Evolutionary conservation across 2,797 vertebrate genomes (phyloP), one percentile per base, ranked within the genome.

Genomic region (Pitangus sulphuratus): DNA sequence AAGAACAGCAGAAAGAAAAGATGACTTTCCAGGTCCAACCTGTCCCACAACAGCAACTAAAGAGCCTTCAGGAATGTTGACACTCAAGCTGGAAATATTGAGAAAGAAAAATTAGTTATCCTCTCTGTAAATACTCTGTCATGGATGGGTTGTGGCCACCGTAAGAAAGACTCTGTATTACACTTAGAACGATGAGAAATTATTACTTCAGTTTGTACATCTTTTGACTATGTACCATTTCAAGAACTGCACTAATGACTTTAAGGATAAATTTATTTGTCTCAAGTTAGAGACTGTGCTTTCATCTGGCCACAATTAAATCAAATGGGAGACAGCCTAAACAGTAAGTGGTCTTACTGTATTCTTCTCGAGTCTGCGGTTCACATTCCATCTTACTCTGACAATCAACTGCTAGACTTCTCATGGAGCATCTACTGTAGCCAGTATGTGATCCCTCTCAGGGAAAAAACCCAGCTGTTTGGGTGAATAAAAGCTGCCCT

Each of bases 21-120:
- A 96, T 37, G 96, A 97, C 44, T 98, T 98, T 91, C 95, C 96
- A 80, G 95, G 97, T 9, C 96, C 96, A 57, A 96, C 95, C 31
- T 97, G 94, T 28, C 96, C 97, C 22, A 97, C 90, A 51, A 97
- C 35, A 56, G 97, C 96, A 40, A 97, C 90, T 60, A 97, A 94
- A 28, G 85, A 64, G 68, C 91, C 90, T 89, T 98, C 97, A 53
- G 94, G 82, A 88, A 97, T 97, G 69, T 86, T 96, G 50, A 96
- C 51, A 26, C 64, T 97, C 84, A 97, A 68, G 77, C 94, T 98
- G 72, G 25, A 76, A 91, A 96, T 12, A 89, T 33, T 56, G 31
- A 91, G 30, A 54, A 69, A 93, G 33, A 90, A 8, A 72, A 58
- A 44, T 75, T 22, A 90, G 51, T 80, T 64, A 74, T n/a, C 4